phyloP scores from a whole-genome alignment of 2,113 vertebrate species.

The Lontra canadensis region DNA sequence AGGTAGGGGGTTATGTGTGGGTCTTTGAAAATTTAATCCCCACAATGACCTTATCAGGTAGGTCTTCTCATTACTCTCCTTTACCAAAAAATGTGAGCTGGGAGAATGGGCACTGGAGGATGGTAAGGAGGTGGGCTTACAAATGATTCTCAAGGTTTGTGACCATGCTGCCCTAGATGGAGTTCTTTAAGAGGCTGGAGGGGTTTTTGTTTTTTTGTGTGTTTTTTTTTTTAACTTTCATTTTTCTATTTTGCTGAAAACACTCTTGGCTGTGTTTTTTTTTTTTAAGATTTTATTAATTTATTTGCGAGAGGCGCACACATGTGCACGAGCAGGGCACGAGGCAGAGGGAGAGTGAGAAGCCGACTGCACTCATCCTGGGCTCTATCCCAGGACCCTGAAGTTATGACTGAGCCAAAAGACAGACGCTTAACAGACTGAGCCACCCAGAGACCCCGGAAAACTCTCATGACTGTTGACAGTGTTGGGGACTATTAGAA shows the following conservation, averaged over 20 bases:
- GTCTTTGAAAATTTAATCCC: neutral
- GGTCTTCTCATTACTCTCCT: neutral
- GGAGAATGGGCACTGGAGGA: neutral
- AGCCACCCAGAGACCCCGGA: neutral
- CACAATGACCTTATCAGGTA: neutral
- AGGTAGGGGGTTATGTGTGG: neutral
- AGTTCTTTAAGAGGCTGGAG: neutral
- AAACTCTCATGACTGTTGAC: neutral
- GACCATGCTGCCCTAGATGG: neutral
- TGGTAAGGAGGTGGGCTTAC: neutral
- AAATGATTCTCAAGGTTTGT: neutral
- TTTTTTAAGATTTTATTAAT: neutral
- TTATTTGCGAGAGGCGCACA: neutral
- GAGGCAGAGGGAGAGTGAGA: neutral
- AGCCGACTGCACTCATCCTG: neutral
- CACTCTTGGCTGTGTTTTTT: neutral
- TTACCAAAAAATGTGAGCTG: neutral
- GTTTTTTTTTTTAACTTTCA: neutral
- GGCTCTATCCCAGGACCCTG: neutral
- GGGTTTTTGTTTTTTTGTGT: too few relatives aligned
- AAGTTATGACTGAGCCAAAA: neutral
- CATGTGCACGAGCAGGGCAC: neutral
- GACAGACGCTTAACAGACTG: neutral
- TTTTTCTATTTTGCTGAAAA: neutral
- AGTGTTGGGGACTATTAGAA: neutral